Conservation (phyloP, 1,140 invertebrate genomes). For the Paramacrobiotus metropolitanus region DNA sequence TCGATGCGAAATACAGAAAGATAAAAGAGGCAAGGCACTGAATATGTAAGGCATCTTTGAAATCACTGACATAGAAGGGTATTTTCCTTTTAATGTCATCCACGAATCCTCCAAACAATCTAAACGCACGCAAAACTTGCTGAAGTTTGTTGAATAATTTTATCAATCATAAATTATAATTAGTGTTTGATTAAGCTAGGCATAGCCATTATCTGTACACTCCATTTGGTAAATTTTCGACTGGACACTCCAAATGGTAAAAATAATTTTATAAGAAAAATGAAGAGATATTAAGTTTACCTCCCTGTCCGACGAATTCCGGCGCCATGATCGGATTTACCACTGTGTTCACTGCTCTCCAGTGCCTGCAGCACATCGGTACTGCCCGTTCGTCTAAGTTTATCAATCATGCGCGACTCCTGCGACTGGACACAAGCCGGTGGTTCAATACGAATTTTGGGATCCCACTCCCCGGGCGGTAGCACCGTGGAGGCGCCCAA, state of each 20-base stretch:
- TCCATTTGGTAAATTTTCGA: conserved; percentile 13
- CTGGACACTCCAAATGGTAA: no score
- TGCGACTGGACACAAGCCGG: conserved; percentile 15
- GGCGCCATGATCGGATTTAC: not conserved
- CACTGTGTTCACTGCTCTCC: not conserved
- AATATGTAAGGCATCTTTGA: conserved; percentile 22
- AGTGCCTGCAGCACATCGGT: not conserved
- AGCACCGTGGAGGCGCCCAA: conserved; percentile 21
- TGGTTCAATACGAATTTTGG: conserved; percentile 20
- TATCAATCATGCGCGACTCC: conserved; percentile 9
- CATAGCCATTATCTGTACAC: no score
- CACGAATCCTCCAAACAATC: conserved; percentile 21
- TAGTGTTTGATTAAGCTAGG: no score
- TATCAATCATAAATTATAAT: no score
- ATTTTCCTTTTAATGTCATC: conserved; percentile 20
- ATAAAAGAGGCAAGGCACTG: conserved; percentile 23
- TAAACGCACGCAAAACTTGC: conserved; percentile 5
- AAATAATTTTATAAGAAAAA: no score
- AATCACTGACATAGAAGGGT: conserved; percentile 21
- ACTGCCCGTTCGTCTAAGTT: conserved; percentile 9
- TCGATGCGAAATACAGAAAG: conserved; percentile 25
- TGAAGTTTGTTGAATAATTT: no score
- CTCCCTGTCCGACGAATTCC: not conserved
- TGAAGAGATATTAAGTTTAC: no score
- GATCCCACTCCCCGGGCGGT: conserved; percentile 24